Evolutionary conservation across 2,113 vertebrate genomes (phyloP).

Genomic region (Clarias batrachus): DNA sequence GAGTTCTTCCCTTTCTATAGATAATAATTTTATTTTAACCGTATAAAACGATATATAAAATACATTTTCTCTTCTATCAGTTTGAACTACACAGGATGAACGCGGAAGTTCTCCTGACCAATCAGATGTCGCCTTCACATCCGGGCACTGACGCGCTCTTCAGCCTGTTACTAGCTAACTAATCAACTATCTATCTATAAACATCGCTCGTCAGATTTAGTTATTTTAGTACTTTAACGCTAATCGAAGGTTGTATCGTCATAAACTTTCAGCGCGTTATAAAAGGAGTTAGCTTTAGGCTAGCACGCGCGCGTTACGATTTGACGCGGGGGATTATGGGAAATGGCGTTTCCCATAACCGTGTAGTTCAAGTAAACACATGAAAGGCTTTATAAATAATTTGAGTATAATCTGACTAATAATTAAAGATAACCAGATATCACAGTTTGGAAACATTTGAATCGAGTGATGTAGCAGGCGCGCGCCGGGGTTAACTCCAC

Average conservation of each 20-base stretch:
- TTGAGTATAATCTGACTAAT: too few species aligned
- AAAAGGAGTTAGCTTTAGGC: background rate
- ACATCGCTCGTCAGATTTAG: background rate
- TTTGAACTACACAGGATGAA: background rate
- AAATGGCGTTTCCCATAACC: background rate
- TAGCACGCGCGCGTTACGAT: background rate
- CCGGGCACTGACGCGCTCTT: background rate
- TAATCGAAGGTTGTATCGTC: background rate
- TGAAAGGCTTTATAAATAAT: background rate
- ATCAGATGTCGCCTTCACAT: background rate
- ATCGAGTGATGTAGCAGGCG: too few species aligned
- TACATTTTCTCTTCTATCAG: too few species aligned
- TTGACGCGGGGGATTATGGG: background rate
- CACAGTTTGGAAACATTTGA: too few species aligned
- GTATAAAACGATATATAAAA: too few species aligned
- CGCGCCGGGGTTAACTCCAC: too few species aligned
- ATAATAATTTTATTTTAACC: too few species aligned
- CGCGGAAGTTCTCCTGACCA: background rate
- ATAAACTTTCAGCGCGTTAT: background rate
- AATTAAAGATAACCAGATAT: too few species aligned
- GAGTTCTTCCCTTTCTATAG: too few species aligned
- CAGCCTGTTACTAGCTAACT: background rate
- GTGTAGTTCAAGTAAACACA: background rate
- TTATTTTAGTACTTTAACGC: accelerated
- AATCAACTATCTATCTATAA: background rate